These are phyloP conservation scores for Stegodyphus dumicola DNA, from an alignment of 1,140 invertebrate genomes.

Conservation along the genomic window DNA sequence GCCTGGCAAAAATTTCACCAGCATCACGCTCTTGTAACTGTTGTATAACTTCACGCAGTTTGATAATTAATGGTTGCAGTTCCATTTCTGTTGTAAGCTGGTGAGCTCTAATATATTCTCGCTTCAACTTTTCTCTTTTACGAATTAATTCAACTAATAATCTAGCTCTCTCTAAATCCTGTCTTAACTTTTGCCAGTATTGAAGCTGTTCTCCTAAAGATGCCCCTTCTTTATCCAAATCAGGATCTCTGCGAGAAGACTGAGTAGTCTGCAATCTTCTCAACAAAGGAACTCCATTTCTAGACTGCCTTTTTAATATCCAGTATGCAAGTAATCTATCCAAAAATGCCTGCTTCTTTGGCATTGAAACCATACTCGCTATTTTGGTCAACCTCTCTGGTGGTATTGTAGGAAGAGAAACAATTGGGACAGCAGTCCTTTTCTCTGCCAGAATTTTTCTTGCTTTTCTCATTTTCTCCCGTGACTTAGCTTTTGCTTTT, in stretches of 20 bases:
- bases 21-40: conserved; percentile 83
- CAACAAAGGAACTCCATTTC: conserved; percentile 95
- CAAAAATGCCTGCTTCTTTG: conserved; percentile 87
- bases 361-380: conserved; percentile 76
- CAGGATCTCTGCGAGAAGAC: conserved; percentile 64
- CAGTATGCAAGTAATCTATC: conserved; percentile 88
- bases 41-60: conserved; percentile 78
- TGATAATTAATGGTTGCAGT: conserved; percentile 82
- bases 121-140: conserved; percentile 94
- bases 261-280: conserved; percentile 81
- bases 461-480: conserved; percentile 81
- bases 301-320: conserved; percentile 93
- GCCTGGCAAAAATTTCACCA: conserved; percentile 90
- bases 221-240: conserved; percentile 60
- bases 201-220: conserved; percentile 85
- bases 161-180: conserved; percentile 93
- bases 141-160: conserved; percentile 93
- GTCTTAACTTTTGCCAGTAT: conserved; percentile 93
- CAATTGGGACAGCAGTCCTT: conserved; percentile 87
- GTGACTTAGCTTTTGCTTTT: conserved; percentile 72
- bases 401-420: conserved; percentile 93
- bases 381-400: conserved; percentile 88
- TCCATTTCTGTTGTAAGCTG: conserved; percentile 79
- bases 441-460: conserved; percentile 85
- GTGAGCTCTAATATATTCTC: conserved; percentile 76